A percentile compares a stretch with the other conserved stretches of the same genome.
phyloP scores from a whole-genome alignment of 2,113 vertebrate genomes.

The Prinia subflava region DNA sequence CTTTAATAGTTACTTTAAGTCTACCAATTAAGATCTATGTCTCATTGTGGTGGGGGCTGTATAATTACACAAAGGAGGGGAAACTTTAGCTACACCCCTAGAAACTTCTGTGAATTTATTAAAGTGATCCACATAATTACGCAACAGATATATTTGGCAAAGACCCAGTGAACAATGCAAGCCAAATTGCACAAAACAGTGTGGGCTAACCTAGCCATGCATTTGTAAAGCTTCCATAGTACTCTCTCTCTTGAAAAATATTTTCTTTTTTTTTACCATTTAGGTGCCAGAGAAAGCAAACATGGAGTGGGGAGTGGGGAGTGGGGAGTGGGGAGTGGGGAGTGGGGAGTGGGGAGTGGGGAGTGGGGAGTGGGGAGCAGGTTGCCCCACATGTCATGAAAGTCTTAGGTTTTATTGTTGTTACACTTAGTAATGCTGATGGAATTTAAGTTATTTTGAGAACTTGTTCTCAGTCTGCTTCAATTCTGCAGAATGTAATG shows the following conservation, averaged over 20 bases:
- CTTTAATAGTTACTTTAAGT: background rate
- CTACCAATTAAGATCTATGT: background rate
- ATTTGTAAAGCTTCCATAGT: background rate
- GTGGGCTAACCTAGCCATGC: background rate
- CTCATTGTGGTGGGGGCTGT: background rate
- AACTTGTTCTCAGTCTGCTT: background rate
- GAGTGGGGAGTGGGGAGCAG: no score
- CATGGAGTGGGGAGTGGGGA: background rate
- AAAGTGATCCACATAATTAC: background rate
- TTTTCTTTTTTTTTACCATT: background rate
- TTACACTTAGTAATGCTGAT: background rate
- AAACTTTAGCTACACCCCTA: background rate
- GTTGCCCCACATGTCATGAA: background rate
- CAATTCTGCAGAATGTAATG: background rate
- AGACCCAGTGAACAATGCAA: background rate
- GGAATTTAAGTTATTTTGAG: slow-evolving; percentile 21
- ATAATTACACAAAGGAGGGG: background rate
- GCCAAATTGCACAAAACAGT: background rate
- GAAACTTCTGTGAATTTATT: slow-evolving; percentile 25
- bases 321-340: no score
- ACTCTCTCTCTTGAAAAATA: background rate
- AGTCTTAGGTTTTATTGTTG: background rate
- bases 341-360: no score
- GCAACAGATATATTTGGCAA: slow-evolving; percentile 1
- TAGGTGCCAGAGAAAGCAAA: background rate